A percentile compares a stretch with the other conserved stretches of the same genome.
Conservation (phyloP, 2,888 invertebrate species). For the Aproaerema taeniolella region DNA sequence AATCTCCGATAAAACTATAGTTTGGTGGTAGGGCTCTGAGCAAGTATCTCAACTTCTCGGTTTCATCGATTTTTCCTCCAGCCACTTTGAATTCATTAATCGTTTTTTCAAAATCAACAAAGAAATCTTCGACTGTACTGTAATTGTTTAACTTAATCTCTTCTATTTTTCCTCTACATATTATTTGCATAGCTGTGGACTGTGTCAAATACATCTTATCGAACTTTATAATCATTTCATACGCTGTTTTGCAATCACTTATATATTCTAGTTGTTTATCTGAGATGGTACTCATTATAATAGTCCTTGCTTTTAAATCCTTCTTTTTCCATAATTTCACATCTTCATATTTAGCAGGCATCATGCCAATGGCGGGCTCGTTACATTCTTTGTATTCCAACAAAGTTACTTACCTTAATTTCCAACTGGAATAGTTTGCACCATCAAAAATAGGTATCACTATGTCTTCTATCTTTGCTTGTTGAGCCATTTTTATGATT, state of each 20-base stretch:
- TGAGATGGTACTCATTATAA: conserved; percentile 23
- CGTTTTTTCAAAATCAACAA: conserved; percentile 15
- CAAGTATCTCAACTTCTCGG: background rate
- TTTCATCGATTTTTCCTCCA: background rate
- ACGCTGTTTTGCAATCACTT: conserved; percentile 19
- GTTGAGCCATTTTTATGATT: background rate
- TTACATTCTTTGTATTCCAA: conserved; percentile 27
- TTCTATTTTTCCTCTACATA: conserved; percentile 27
- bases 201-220: conserved; percentile 26
- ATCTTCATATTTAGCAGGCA: no score
- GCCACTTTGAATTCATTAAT: background rate
- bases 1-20: background rate
- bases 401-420: conserved; percentile 24
- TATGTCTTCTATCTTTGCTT: background rate
- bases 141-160: conserved; percentile 25
- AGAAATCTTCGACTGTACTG: conserved; percentile 23
- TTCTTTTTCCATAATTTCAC: no score
- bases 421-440: conserved; percentile 26
- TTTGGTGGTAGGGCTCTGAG: background rate
- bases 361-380: no score
- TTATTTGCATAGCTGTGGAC: conserved; percentile 27
- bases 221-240: conserved; percentile 22
- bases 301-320: conserved; percentile 9
- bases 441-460: conserved; percentile 24
- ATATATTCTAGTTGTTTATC: conserved; percentile 28